These are phyloP conservation scores for Trichonephila inaurata DNA, from an alignment of 1,140 invertebrate genomes.

Conservation along the genomic window DNA sequence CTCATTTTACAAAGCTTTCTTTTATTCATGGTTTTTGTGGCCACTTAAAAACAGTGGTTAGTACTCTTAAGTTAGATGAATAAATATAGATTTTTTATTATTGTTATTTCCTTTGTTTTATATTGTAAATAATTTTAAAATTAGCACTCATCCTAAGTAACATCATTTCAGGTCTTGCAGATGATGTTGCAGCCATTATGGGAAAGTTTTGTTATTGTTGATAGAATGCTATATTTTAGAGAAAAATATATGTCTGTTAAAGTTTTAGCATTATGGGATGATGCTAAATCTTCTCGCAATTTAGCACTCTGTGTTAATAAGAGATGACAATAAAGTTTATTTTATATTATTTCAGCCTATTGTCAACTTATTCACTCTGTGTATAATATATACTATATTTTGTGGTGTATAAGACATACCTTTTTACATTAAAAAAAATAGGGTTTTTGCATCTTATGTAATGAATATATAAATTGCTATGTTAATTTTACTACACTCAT, in stretches of 20 bases:
- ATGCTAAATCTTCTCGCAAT: constrained; percentile 25
- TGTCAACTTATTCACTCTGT: too few relatives aligned
- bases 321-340: constrained; percentile 47
- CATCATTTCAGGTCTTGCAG: constrained; percentile 26
- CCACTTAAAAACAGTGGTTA: too few relatives aligned
- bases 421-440: too few relatives aligned
- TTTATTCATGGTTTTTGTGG: too few relatives aligned
- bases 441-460: too few relatives aligned
- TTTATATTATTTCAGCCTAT: neutral
- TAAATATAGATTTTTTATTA: neutral
- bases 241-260: constrained; percentile 28
- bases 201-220: constrained; percentile 43
- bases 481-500: too few relatives aligned
- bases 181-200: constrained; percentile 37
- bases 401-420: too few relatives aligned
- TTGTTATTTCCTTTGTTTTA: neutral
- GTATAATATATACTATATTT: too few relatives aligned
- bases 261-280: constrained; percentile 52
- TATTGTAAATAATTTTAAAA: neutral
- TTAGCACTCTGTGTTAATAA: constrained; percentile 43
- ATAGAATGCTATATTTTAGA: constrained; percentile 34
- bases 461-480: too few relatives aligned
- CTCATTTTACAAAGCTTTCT: too few relatives aligned
- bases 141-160: neutral
- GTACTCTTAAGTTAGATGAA: too few relatives aligned